Percentiles rank a stretch among this genome's conserved stretches.
These are phyloP conservation scores for Zaprionus vittiger DNA, from an alignment of 1,140 invertebrate species.

Conservation along the genomic window DNA sequence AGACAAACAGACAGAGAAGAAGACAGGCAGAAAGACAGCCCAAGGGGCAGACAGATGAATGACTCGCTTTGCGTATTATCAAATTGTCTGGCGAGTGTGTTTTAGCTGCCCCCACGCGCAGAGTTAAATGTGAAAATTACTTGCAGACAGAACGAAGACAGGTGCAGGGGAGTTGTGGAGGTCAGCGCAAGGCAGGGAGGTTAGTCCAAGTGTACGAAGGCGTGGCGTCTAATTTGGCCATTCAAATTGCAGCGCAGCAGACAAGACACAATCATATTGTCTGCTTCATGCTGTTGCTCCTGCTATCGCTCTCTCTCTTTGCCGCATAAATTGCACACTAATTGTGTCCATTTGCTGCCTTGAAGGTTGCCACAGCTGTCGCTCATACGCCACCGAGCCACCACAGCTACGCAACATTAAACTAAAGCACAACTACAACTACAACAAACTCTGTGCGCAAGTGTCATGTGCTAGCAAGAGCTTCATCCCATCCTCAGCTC, in stretches of 20 bases:
- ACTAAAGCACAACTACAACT: conserved; percentile 57
- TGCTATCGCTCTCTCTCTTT: conserved; percentile 12
- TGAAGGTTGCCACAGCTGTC: conserved; percentile 33
- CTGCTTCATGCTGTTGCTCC: conserved; percentile 39
- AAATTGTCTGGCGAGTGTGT: conserved; percentile 44
- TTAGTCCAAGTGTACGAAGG: neutral
- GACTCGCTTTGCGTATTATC: conserved; percentile 46
- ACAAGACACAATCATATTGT: conserved; percentile 61
- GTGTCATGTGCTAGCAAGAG: conserved; percentile 43
- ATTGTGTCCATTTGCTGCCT: conserved; percentile 69
- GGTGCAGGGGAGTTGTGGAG: neutral
- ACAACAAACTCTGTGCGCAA: conserved; percentile 60
- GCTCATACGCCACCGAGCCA: conserved; percentile 22
- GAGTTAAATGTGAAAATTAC: conserved; percentile 58
- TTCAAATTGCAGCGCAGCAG: conserved; percentile 72
- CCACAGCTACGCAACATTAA: conserved; percentile 36
- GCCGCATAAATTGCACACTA: conserved; percentile 79
- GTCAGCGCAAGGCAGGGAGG: neutral
- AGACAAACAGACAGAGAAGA: neutral
- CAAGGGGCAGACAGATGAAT: neutral
- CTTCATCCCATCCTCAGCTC: neutral
- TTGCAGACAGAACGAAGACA: conserved; percentile 20
- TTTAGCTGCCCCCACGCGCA: conserved; percentile 35
- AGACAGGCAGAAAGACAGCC: neutral
- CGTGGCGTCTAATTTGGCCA: conserved; percentile 63